Evolutionary conservation across 2,797 vertebrate genomes (phyloP), one percentile per base, ranked within the genome.

Genomic region (Urosaurus nigricauda): DNA sequence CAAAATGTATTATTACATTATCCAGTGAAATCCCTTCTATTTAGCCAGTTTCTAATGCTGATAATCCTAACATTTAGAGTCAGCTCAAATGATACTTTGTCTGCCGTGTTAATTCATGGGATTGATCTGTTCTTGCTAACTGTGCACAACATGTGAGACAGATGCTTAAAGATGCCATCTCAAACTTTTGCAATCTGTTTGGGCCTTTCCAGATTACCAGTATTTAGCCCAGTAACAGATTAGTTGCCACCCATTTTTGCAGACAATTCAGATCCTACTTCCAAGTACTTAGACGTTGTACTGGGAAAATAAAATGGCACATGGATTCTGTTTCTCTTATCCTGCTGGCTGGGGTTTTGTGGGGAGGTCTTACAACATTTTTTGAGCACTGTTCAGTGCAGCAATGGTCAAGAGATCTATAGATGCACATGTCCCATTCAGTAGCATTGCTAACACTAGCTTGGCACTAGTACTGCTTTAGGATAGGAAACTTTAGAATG

Each of bases 21-120:
- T 83, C 70, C 24, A 71, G 79, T 17, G n/a, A 91, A 87, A 89
- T n/a, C 19, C 26, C 90, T 90, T 74, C 88, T 75, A 12, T 75
- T 83, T 80, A 79, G 58, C 7, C 0, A 78, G 70, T 68, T 91
- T 56, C 75, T 85, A 80, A 88, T 83, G 16, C 24, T 87, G 89
- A 14, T 88, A n/a, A 83, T 74, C 83, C 80, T 79, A 73, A 86
- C 9, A 26, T 81, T 90, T 1, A 83, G 14, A 82, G 32, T 37
- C 70, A 51, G 35, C 79, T 75, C 79, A 75, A 63, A 51, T 24
- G 29, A 75, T 87, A 82, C 78, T 68, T 79, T 35, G 60, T 68
- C 19, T 86, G 60, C 17, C 24, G 26, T 58, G 37, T 81, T 82
- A 87, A 63, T 32, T 60, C 37, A 70, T 60, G 40, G 60, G 86